phyloP scores from a whole-genome alignment of 2,797 vertebrate species.

The Myripristis murdjan region DNA sequence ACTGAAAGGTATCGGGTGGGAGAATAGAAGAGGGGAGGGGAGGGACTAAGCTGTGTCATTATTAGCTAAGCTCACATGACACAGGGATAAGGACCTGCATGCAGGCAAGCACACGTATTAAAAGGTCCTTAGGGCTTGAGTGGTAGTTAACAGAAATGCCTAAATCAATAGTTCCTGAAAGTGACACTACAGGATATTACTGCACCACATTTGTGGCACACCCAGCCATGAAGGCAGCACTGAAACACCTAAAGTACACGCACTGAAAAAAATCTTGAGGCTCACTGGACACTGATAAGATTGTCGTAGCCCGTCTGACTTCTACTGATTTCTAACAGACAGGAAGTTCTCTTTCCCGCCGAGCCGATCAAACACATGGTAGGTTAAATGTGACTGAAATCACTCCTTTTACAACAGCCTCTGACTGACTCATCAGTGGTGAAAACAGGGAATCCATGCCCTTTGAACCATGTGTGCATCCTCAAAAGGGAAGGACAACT shows the following conservation, averaged over 20 bases:
- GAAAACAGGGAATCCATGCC: slow-evolving; percentile 35
- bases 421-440: slow-evolving; percentile 56
- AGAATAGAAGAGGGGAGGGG: slow-evolving; percentile 58
- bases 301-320: background rate
- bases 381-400: slow-evolving; percentile 28
- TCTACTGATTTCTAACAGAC: slow-evolving; percentile 9
- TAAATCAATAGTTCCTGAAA: slow-evolving; percentile 61
- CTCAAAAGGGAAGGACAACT: slow-evolving; percentile 62
- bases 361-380: slow-evolving; percentile 20
- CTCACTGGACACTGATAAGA: slow-evolving; percentile 1
- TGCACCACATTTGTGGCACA: background rate
- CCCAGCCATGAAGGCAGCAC: background rate
- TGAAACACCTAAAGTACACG: background rate
- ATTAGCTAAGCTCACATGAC: slow-evolving; percentile 67
- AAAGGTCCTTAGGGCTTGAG: slow-evolving; percentile 9
- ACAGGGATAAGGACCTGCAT: slow-evolving; percentile 44
- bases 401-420: slow-evolving; percentile 17
- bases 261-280: background rate
- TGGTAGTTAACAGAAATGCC: background rate
- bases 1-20: slow-evolving; percentile 71
- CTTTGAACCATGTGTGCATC: slow-evolving; percentile 63
- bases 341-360: slow-evolving; percentile 40
- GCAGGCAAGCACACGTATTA: slow-evolving; percentile 31
- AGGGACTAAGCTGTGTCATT: slow-evolving; percentile 51
- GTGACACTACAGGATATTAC: slow-evolving; percentile 34